phyloP scores from a whole-genome alignment of 2,797 vertebrate genomes.

The Xerus rutilus region DNA sequence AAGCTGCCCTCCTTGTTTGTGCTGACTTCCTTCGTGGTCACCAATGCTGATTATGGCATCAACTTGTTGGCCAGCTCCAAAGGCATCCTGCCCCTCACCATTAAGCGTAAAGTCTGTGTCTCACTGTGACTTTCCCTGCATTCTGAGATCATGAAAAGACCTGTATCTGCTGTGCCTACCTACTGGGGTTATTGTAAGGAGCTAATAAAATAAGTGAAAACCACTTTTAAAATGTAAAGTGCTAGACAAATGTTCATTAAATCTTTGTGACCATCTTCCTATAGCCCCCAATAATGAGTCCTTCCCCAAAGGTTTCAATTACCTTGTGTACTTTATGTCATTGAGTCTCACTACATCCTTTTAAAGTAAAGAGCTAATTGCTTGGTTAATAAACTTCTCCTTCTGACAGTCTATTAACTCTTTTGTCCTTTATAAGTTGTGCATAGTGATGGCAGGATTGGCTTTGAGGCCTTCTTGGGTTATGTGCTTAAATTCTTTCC shows the following conservation, averaged over 20 bases:
- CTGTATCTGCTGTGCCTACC: neutral
- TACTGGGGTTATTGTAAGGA: neutral
- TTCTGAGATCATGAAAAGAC: neutral
- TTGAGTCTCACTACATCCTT: neutral
- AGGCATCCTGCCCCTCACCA: rapidly evolving
- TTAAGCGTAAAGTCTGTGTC: neutral
- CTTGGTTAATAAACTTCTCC: conserved; percentile 56
- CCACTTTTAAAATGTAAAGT: neutral
- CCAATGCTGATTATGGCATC: rapidly evolving
- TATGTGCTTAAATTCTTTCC: conserved; percentile 35
- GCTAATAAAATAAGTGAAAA: conserved; percentile 4
- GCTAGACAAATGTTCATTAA: neutral
- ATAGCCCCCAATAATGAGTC: neutral
- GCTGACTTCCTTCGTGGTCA: neutral
- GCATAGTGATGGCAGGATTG: neutral
- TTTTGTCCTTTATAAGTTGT: neutral
- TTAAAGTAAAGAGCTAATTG: conserved; percentile 65
- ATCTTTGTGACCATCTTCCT: neutral
- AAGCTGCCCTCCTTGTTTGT: too few relatives aligned
- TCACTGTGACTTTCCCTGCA: neutral
- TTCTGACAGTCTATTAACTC: conserved; percentile 28
- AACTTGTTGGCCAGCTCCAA: rapidly evolving
- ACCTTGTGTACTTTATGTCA: neutral
- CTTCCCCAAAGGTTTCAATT: conserved; percentile 1
- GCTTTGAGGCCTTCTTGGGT: neutral